Conservation (phyloP, 2,797 vertebrate genomes). For the Peromyscus attwateri region DNA sequence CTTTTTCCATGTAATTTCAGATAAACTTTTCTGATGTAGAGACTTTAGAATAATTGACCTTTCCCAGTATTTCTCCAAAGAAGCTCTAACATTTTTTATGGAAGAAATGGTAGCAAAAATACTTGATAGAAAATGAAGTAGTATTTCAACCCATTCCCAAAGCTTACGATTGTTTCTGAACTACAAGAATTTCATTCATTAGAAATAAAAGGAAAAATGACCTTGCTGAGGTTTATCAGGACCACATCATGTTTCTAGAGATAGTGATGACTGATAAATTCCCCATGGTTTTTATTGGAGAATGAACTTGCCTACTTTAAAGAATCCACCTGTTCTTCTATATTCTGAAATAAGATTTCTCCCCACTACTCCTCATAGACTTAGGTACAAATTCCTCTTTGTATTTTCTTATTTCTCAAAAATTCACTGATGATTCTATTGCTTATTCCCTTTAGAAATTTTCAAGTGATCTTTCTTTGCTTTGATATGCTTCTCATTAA, state of each 20-base stretch:
- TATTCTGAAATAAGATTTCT: neutral
- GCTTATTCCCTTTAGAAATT: constrained; percentile 24
- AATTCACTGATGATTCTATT: neutral
- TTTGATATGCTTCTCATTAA: constrained; percentile 1
- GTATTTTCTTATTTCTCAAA: neutral
- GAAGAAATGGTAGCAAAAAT: neutral
- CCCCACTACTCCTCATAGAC: neutral
- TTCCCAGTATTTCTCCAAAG: neutral
- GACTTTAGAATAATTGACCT: neutral
- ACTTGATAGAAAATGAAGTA: neutral
- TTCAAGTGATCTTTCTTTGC: neutral
- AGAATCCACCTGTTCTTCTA: neutral
- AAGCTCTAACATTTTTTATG: neutral
- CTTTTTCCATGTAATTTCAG: neutral
- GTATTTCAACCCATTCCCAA: neutral
- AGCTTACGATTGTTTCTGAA: neutral
- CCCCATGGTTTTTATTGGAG: neutral
- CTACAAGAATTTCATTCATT: neutral
- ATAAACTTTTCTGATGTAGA: neutral
- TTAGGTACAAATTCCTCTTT: neutral
- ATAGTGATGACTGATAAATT: neutral
- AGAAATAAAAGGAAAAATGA: neutral
- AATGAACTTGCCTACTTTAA: neutral
- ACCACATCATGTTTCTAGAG: neutral
- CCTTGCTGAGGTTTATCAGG: neutral